phyloP scores from a whole-genome alignment of 2,797 vertebrate genomes.

The Smutsia temminckii region DNA sequence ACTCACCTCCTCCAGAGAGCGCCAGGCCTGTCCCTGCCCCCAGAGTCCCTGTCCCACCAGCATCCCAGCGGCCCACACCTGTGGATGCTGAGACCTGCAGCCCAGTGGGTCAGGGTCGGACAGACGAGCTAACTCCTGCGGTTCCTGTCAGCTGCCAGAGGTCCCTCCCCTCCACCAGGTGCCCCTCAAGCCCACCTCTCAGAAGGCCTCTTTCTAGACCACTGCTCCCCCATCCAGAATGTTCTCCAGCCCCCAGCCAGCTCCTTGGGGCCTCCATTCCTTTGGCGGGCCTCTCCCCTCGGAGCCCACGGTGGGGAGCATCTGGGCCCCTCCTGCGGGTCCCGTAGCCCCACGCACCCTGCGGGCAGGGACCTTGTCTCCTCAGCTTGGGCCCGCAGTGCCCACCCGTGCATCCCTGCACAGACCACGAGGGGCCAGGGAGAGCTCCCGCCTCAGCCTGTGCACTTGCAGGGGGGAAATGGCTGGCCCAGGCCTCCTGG shows the following conservation, averaged over 20 bases:
- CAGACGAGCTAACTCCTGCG: background rate
- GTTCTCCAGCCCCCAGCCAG: background rate
- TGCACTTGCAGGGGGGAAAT: accelerated
- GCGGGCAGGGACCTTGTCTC: background rate
- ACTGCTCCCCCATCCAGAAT: background rate
- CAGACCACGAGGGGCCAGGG: background rate
- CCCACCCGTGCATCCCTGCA: accelerated
- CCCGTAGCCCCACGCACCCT: accelerated
- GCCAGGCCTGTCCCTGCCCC: no score
- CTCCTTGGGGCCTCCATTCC: background rate
- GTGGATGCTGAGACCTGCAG: background rate
- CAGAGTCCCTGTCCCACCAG: no score
- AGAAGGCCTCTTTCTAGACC: background rate
- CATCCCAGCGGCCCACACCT: accelerated
- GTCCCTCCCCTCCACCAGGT: background rate
- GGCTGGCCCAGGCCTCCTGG: background rate
- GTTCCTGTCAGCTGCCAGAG: background rate
- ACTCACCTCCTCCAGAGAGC: no score
- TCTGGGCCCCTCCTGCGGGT: background rate
- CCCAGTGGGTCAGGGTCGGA: background rate
- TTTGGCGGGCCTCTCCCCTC: background rate
- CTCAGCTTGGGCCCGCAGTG: background rate
- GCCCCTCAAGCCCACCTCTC: background rate
- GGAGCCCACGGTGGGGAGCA: background rate
- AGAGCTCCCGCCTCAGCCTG: background rate